These are phyloP conservation scores for Mus spretus DNA, from an alignment of 2,797 vertebrate genomes.

Conservation along the genomic window DNA sequence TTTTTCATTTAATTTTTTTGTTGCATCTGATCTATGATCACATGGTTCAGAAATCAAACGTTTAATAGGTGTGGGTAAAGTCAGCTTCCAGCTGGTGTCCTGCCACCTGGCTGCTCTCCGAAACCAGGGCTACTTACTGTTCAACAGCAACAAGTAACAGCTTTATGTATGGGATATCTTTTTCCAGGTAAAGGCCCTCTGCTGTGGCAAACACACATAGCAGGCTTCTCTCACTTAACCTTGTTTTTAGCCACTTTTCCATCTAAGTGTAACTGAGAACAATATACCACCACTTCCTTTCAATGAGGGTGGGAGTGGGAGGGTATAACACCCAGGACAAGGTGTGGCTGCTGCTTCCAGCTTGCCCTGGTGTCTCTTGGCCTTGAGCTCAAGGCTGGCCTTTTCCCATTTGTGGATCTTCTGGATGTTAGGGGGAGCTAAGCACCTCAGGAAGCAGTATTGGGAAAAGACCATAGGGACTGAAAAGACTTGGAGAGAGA, in stretches of 20 bases:
- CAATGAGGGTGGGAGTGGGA: background rate
- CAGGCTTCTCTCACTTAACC: background rate
- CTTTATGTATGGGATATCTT: background rate
- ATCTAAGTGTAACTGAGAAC: background rate
- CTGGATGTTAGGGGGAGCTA: background rate
- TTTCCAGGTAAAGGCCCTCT: background rate
- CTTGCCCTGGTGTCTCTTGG: no score
- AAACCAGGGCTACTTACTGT: background rate
- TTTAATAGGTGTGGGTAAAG: constrained; percentile 36
- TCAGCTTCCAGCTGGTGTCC: background rate
- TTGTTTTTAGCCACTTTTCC: background rate
- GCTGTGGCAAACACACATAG: background rate
- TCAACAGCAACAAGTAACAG: background rate
- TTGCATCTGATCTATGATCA: constrained; percentile 43
- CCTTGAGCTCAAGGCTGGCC: background rate
- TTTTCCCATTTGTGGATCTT: background rate
- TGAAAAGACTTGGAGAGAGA: background rate
- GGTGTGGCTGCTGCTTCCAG: background rate
- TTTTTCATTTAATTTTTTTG: constrained; percentile 70
- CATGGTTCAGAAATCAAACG: constrained; percentile 81
- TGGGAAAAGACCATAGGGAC: background rate
- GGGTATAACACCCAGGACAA: background rate
- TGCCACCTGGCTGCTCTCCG: background rate
- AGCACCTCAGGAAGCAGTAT: background rate
- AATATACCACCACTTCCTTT: background rate